phyloP scores from a whole-genome alignment of 2,888 invertebrate species.

The Petrolisthes manimaculis region DNA sequence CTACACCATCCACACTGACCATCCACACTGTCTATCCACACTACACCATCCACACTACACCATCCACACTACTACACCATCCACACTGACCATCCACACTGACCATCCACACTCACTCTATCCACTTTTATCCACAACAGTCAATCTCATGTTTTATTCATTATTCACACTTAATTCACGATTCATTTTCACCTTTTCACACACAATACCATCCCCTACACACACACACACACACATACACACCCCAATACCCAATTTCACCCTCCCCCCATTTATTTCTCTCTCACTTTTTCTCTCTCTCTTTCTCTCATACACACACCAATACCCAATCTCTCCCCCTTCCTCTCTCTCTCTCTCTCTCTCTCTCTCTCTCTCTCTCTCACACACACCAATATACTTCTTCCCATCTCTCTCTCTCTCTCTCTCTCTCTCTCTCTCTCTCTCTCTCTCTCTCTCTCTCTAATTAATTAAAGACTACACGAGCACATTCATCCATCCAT shows the following conservation, averaged over 20 bases:
- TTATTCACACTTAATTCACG: too few species aligned
- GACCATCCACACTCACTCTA: background rate
- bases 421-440: background rate
- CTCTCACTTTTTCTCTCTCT: conserved; percentile 14
- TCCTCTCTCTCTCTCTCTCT: conserved; percentile 21
- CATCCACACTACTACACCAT: background rate
- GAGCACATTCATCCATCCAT: too few species aligned
- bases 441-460: conserved; percentile 9
- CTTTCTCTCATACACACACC: conserved; percentile 7
- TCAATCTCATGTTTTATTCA: too few species aligned
- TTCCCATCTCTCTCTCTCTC: background rate
- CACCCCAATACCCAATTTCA: background rate
- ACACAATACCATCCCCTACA: background rate
- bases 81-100: background rate
- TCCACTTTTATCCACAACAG: background rate
- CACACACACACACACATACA: background rate
- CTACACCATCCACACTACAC: background rate
- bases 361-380: conserved; percentile 21
- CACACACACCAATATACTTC: background rate
- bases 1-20: background rate
- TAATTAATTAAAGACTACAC: too few species aligned
- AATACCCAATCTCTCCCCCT: conserved; percentile 14
- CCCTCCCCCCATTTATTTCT: background rate
- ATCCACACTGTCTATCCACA: too few species aligned
- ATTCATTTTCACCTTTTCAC: background rate